Conservation (phyloP, 2,113 vertebrate species). For the Bos javanicus region DNA sequence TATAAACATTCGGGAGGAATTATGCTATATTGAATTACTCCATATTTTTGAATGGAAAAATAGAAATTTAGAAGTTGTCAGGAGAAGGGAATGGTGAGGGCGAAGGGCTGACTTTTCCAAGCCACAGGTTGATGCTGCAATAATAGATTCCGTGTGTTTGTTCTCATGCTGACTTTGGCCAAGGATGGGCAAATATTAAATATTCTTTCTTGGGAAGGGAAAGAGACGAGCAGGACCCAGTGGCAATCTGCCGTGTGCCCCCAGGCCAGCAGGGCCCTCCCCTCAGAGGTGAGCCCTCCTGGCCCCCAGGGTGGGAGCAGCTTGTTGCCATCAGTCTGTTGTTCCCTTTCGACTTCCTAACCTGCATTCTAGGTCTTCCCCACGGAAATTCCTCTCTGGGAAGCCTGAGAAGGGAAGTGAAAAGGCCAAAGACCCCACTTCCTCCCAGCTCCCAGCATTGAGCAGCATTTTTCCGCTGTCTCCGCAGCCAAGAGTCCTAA, state of each 20-base stretch:
- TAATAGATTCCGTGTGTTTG: constrained; percentile 68
- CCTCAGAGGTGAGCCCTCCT: not conserved
- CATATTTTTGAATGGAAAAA: constrained; percentile 67
- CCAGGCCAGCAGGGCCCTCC: not conserved
- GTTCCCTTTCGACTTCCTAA: not conserved
- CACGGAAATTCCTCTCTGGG: not conserved
- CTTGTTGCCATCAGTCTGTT: not conserved
- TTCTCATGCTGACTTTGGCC: constrained; percentile 56
- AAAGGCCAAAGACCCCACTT: constrained; percentile 30
- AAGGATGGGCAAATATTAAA: not conserved
- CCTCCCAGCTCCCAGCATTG: not conserved
- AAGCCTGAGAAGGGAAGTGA: constrained; percentile 46
- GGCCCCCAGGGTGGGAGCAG: not conserved
- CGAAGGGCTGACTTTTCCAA: constrained; percentile 57
- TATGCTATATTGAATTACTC: constrained; percentile 72
- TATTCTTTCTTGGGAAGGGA: not conserved
- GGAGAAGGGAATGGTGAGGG: not conserved
- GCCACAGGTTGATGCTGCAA: constrained; percentile 63
- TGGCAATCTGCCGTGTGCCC: not conserved
- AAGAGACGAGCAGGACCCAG: not conserved
- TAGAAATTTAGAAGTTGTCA: constrained; percentile 50
- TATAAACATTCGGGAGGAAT: constrained; percentile 66
- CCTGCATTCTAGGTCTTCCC: constrained; percentile 1
- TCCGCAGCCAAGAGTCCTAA: not conserved
- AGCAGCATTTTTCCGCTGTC: not conserved